Base-by-base conservation (phyloP, 2,113 vertebrate species). In the Microcebus murinus region DNA sequence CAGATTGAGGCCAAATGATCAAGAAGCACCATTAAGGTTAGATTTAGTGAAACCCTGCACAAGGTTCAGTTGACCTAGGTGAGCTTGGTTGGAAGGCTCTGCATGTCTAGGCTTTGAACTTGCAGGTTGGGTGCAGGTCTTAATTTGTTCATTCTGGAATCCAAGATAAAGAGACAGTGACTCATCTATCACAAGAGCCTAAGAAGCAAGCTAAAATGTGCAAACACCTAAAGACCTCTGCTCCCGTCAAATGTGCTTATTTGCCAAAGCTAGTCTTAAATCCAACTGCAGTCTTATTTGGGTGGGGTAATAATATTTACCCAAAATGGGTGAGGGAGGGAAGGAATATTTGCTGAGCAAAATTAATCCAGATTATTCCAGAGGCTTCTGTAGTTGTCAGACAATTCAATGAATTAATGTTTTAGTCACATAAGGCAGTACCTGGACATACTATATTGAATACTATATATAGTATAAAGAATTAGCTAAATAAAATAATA, bases 401-500 rank as follows among this genome's bases (percentile, higher is more conserved):
- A 48, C 45, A 2, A 50, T 68, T 63, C 87, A 65, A 63, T 68
- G 61, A 59, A n/a, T 83, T 57, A 84, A 15, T 39, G 5, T 45
- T 73, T 67, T 88, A 50, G 27, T 74, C 6, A 55, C 2, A 34
- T 39, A 87, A 18, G 67, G 17, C 21, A 90, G 6, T 6, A 65
- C 13, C 25, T 90, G 2, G 13, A 20, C 34, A 18, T 55, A 18
- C 52, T 20, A 55, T 18, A 55, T 18, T 55, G 17, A 17, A 55
- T 55, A 55, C 29, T 10, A 87, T 84, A 65, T 5, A 82, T 36
- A 48, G 1, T 76, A 55, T 70, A 0, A 71, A 70, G 7, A 65
- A 42, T 42, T 74, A 96, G 31, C 34, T 84, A 45, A 92, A 61
- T 82, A 82, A 81, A 88, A 91, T 63, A 42, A 42, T 42, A 42